Base-by-base conservation (phyloP, 2,113 vertebrate genomes). In the Prunella fulvescens region DNA sequence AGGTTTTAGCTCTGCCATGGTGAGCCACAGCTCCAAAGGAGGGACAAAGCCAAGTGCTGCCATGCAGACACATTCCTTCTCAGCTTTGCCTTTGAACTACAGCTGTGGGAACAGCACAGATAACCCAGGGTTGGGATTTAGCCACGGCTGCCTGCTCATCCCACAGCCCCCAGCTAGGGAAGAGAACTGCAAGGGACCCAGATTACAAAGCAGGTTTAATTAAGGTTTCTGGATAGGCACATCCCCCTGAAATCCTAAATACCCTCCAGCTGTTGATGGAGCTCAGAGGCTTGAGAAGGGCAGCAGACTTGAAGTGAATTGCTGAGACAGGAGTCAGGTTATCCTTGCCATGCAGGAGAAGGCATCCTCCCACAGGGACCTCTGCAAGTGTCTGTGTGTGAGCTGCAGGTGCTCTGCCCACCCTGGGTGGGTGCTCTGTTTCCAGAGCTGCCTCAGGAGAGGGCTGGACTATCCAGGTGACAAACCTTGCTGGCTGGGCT, bases 401-500 rank as follows among this genome's bases (percentile, higher is more conserved):
- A 72, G 3, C 50, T 72, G 66, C 71, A 47, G 90, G 54, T 53
- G 12, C 58, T 57, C 72, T 37, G 28, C 64, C 39, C 47, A 19
- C 28, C 28, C 28, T 1, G 0, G 22, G 7, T 26, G 45, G 24
- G 19, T 58, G 57, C 53, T 79, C 22, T 81, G 15, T 54, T 47
- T 19, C 65, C 84, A 87, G 58, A 33, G 40, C 44, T 82, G 42
- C 35, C 66, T 81, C 20, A 37, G 64, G 26, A 39, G 65, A 24
- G 33, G 24, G 56, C n/a, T 33, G n/a, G n/a, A 5, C 35, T 62
- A 6, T 39, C 12, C 14, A 57, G 81, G 77, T 61, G 51, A 58
- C 51, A 5, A 97, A 98, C 98, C 98, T 96, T 98, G 97, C 86
- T 97, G 98, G 79, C 77, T 96, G 87, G 90, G 94, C 12, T 69